Evolutionary conservation across 2,797 vertebrate genomes (phyloP).

Genomic region (Jordanella pulchra): DNA sequence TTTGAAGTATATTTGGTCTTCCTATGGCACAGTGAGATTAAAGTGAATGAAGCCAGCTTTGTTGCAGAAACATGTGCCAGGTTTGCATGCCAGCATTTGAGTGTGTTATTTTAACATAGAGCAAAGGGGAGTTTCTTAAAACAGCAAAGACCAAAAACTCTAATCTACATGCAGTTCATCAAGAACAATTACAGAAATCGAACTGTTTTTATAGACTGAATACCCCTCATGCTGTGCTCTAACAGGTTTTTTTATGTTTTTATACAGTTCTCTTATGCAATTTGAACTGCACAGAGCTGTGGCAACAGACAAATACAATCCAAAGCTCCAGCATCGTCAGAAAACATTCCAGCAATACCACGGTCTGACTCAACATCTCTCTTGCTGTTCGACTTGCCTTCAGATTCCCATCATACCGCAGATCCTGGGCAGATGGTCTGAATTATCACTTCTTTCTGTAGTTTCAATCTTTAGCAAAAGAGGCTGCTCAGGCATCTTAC

Average conservation of each 20-base stretch:
- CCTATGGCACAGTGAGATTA: conserved; percentile 51
- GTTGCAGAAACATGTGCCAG: conserved; percentile 63
- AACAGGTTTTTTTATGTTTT: background rate
- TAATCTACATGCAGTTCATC: conserved; percentile 3
- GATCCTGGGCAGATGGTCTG: conserved; percentile 71
- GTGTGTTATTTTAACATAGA: conserved; percentile 49
- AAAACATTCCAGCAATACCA: conserved; percentile 77
- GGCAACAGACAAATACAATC: conserved; percentile 45
- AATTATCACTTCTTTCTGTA: conserved; percentile 53
- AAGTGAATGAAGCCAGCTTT: conserved; percentile 55
- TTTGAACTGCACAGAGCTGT: conserved; percentile 32
- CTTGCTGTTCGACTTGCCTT: conserved; percentile 56
- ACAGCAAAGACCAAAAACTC: conserved; percentile 21
- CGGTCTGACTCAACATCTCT: conserved; percentile 73
- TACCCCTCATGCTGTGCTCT: background rate
- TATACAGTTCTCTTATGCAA: conserved; percentile 51
- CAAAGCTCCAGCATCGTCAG: conserved; percentile 52
- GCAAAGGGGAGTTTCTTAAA: conserved; percentile 43
- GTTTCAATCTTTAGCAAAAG: conserved; percentile 30
- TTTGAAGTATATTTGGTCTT: conserved; percentile 56
- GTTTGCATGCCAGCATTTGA: conserved; percentile 59
- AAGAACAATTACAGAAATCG: conserved; percentile 8
- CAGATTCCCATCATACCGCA: conserved; percentile 75
- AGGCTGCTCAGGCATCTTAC: conserved; percentile 33
- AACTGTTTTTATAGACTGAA: conserved; percentile 10